Evolutionary conservation across 2,888 invertebrate species (phyloP), one percentile per base, ranked within the genome.

Genomic region (Drosophila conformis): DNA sequence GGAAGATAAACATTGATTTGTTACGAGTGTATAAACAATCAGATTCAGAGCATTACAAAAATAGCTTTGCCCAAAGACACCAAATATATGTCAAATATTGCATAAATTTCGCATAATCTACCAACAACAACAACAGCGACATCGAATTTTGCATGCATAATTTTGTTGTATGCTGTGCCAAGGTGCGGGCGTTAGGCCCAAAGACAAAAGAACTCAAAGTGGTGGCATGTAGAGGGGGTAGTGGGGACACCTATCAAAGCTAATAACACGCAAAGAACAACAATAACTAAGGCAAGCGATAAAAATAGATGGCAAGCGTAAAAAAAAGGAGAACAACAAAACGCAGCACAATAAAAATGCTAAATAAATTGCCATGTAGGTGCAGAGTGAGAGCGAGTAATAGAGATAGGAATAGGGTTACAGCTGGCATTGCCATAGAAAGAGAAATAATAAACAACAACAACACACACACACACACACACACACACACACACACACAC

Each of bases 1-100:
- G 25, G 15, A 27, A 59, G 46, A 54, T 70, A 49, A n/a, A 36
- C 66, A 46, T 25, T 27, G 49, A 58, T 67, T 33, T 38, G 29
- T 58, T 60, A 46, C 21, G 53, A 63, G 66, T 68, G 53, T 73
- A 51, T 53, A 63, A 64, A 56, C 67, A 67, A 80, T 80, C 71
- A 63, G 60, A 77, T 78, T 72, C 65, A 38, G 77, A 72, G 72
- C 78, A 68, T 63, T 72, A 61, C 62, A 59, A 51, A 76, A 77
- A 70, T 72, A 52, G 56, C 65, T 59, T 57, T 63, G 72, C 60
- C 42, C 65, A 29, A 67, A 81, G 63, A 52, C 63, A 65, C 13
- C 68, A 59, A 73, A 86, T 88, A 80, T 85, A 74, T 90, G 86
- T 85, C 86, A 88, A 88, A 78, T 77, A 83, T 90, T 90, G 86